Conservation (phyloP, 2,888 invertebrate genomes). For the Campoplex capitator region DNA sequence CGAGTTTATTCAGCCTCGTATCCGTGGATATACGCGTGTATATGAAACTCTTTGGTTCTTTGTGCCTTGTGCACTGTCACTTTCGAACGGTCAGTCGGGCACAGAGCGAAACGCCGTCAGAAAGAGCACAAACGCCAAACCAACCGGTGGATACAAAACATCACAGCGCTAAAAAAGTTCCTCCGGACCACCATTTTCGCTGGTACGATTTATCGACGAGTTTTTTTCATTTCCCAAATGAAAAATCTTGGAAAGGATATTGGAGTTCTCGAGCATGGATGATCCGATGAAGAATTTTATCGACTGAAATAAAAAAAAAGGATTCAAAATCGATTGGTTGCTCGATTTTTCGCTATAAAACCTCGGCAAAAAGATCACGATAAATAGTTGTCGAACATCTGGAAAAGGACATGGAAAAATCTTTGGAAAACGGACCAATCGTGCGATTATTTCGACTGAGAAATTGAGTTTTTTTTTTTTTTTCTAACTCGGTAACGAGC, state of each 20-base stretch:
- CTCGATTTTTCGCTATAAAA: background rate
- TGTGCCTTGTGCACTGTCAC: constrained; percentile 80
- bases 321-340: background rate
- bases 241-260: background rate
- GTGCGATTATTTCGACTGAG: background rate
- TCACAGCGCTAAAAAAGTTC: background rate
- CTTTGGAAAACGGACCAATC: background rate
- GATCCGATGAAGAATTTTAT: background rate
- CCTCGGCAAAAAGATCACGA: background rate
- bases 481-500: too few relatives aligned
- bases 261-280: background rate
- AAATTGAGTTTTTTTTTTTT: background rate
- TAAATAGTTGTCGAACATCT: background rate
- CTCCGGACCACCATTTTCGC: background rate
- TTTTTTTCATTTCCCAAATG: background rate
- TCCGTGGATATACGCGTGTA: constrained; percentile 5
- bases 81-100: constrained; percentile 81
- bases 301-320: background rate
- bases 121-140: constrained; percentile 50
- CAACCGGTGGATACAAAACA: constrained; percentile 29
- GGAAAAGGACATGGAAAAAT: background rate
- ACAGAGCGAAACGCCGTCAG: constrained; percentile 74
- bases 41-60: constrained; percentile 44
- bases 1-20: constrained; percentile 12
- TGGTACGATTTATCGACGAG: background rate